phyloP scores from a whole-genome alignment of 2,797 vertebrate genomes.

The Gastrophryne carolinensis region DNA sequence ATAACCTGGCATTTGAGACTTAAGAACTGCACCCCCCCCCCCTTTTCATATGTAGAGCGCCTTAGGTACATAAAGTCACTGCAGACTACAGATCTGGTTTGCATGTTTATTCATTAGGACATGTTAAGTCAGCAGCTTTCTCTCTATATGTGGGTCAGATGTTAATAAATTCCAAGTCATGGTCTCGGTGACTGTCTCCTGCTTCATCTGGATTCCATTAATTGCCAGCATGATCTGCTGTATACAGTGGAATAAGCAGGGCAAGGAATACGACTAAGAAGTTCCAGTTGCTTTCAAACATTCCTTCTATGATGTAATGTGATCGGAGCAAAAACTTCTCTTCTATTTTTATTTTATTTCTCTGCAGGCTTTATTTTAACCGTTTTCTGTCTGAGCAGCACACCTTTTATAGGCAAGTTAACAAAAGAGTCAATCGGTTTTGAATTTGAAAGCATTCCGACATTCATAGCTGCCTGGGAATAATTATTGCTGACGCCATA shows the following conservation, averaged over 20 bases:
- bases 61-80: background rate
- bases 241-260: background rate
- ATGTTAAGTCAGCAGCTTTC: background rate
- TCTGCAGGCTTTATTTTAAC: background rate
- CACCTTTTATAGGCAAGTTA: too few relatives aligned
- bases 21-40: too few relatives aligned
- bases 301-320: background rate
- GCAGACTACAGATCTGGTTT: background rate
- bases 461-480: too few relatives aligned
- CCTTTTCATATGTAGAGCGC: background rate
- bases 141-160: background rate
- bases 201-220: conserved; percentile 27
- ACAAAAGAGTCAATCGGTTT: too few relatives aligned
- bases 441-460: too few relatives aligned
- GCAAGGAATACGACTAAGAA: background rate
- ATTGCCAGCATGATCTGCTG: background rate
- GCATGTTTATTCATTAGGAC: conserved; percentile 22
- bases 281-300: background rate
- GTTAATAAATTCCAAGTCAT: conserved; percentile 13
- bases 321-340: conserved; percentile 32
- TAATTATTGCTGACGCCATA: too few relatives aligned
- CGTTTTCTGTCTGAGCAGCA: background rate
- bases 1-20: too few relatives aligned
- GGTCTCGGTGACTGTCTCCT: background rate
- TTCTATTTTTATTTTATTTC: conserved; percentile 44